These are phyloP conservation scores for Epistrophella euchroma DNA, from an alignment of 2,888 invertebrate genomes.

Conservation along the genomic window DNA sequence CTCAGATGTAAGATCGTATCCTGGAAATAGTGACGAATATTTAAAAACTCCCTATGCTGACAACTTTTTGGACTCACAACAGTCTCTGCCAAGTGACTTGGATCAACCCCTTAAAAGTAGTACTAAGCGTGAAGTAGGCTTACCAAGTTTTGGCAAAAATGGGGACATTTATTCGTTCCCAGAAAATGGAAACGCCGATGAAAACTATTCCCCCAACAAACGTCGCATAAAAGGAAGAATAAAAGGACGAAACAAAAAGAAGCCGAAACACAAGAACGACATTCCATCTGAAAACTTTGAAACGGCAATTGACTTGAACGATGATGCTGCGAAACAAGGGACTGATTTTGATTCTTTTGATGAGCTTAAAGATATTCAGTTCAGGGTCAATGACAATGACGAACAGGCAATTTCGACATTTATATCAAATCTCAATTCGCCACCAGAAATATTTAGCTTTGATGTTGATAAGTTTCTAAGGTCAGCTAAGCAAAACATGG, in stretches of 20 bases:
- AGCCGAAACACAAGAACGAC: conserved; percentile 26
- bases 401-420: conserved; percentile 76
- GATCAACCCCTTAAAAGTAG: conserved; percentile 17
- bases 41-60: conserved; percentile 39
- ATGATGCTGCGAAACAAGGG: not conserved
- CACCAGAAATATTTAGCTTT: conserved; percentile 77
- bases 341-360: conserved; percentile 56
- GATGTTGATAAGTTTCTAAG: conserved; percentile 76
- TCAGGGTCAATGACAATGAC: conserved; percentile 72
- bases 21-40: conserved; percentile 35
- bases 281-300: not conserved
- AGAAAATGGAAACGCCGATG: conserved; percentile 8
- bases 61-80: conserved; percentile 53
- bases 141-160: conserved; percentile 28
- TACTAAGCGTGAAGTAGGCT: conserved; percentile 61
- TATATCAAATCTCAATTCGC: conserved; percentile 75
- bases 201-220: conserved; percentile 21
- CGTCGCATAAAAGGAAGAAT: conserved; percentile 39
- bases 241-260: conserved; percentile 32
- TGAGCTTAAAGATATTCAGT: conserved; percentile 74
- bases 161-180: conserved; percentile 38
- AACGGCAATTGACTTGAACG: not conserved
- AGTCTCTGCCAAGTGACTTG: conserved; percentile 30
- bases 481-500: conserved; percentile 36
- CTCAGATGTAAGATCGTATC: conserved; percentile 39